Base-by-base conservation (phyloP, 1,140 invertebrate species). In the Drosophila kepulauana region DNA sequence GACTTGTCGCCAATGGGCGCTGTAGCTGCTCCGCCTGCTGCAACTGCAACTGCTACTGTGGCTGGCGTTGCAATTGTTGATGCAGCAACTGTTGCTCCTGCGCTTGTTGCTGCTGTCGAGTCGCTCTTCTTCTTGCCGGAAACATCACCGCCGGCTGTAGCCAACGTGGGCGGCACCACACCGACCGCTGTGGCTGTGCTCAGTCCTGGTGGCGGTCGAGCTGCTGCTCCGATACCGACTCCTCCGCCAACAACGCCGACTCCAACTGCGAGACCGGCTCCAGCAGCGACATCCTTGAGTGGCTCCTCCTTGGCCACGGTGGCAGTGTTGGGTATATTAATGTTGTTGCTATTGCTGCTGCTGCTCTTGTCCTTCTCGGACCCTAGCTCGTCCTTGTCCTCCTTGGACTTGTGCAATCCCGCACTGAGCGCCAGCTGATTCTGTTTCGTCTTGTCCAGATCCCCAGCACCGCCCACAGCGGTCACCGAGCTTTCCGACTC, bases 401-500 rank as follows among this genome's bases (percentile, higher is more conserved):
- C 86, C 92, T 65, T 94, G 46, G 63, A 52, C 68, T 89, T 92
- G 56, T 94, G 95, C 28, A 95, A 93, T 13, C 95, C 95, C 16
- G 95, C 94, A 67, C 95, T 95, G 5, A 95, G 93, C 0, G 94
- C 94, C 73, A 96, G 94, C 65, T 96, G 95, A 67, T 95, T 96
- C 30, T 95, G 93, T 61, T 96, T 96, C 6, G 94, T 95, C 86
- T 96, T 96, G 79, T 96, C 95, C 66, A 95, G 46, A 58, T 92
- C 95, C 20, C 20, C 65, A 2, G 69, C n/a, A 25, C 20, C 20
- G 20, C 20, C 20, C 20, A 25, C 20, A 25, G 20, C 20, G 2
- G 41, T 13, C 41, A 13, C n/a, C 41, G 5, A 20, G 28, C 33
- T 68, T 8, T 91, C 87, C 4, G 90, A 91, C 45, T 91, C 87